Evolutionary conservation across 2,113 vertebrate genomes (phyloP).

Genomic region (Pygoscelis antarcticus): DNA sequence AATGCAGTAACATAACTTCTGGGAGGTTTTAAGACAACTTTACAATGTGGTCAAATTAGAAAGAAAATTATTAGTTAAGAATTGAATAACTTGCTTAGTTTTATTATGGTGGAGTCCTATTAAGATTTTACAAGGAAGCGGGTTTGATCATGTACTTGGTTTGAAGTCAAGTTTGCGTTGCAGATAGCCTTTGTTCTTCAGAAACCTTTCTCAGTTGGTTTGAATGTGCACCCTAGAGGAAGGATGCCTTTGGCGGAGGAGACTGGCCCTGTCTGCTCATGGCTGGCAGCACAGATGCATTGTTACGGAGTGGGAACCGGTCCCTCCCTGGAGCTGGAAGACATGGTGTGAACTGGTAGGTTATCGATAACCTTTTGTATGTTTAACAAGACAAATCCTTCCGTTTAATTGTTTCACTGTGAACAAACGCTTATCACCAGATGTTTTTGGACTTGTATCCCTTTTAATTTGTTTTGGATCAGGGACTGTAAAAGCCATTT

Average conservation of each 20-base stretch:
- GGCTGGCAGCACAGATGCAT: background rate
- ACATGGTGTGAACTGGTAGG: background rate
- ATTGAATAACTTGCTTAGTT: background rate
- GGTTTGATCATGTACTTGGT: background rate
- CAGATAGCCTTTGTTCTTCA: background rate
- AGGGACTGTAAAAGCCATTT: background rate
- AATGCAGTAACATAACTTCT: background rate
- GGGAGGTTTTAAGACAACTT: background rate
- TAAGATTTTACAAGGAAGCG: slow-evolving; percentile 32
- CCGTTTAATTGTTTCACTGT: slow-evolving; percentile 45
- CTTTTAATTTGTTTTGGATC: slow-evolving; percentile 53
- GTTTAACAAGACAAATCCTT: slow-evolving; percentile 37
- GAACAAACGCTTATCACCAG: background rate
- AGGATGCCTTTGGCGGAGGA: background rate
- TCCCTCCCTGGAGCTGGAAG: background rate
- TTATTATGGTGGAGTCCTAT: background rate
- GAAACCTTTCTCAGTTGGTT: background rate
- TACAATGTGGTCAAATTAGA: background rate
- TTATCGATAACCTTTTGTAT: slow-evolving; percentile 34
- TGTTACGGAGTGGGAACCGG: background rate
- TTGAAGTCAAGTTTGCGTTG: background rate
- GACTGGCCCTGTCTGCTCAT: background rate
- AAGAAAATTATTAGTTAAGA: background rate
- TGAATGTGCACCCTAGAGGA: background rate
- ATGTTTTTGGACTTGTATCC: background rate